Base-by-base conservation (phyloP, 2,113 vertebrate genomes). In the Ancistrus triradiatus region DNA sequence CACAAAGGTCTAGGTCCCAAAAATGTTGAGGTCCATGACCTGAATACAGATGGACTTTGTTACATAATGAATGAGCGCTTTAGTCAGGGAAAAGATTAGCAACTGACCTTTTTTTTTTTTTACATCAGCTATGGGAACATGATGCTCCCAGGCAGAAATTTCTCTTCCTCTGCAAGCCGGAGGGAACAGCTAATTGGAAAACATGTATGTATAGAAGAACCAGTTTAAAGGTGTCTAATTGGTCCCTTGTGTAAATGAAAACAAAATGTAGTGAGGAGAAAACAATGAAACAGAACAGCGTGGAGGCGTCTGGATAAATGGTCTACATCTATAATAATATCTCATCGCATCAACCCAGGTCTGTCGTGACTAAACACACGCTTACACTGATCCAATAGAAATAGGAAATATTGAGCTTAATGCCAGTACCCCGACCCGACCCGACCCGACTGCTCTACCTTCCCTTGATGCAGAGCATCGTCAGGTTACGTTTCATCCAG, bases 41-140 rank as follows among this genome's bases (percentile, higher is more conserved):
- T 84, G 84, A 86, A 88, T 88, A 82, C 81, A 86, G 85, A 87
- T 83, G 81, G 76, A 80, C 72, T 65, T 72, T 77, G 83, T 88
- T 88, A 81, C 85, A 89, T 88, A 89, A 88, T 88, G 80, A 86
- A 87, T 86, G 83, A 51, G 79, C 52, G 79, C 75, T 86, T 86
- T 86, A 81, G 77, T 83, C 63, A 6, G 79, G 77, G 78, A 86
- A 85, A 86, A 84, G 82, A 85, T 85, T 86, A 87, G 85, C 81
- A 78, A 79, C 80, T 78, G 80, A 85, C 81, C 82, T 74, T 77
- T 83, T 74, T 65, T 82, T 80, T 81, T 78, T 78, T 83, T 76
- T 77, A 81, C 81, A 68, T 81, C 80, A n/a, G n/a, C n/a, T 85
- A 86, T 75, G 81, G 80, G 80, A 84, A 79, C 68, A 74, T 67